Evolutionary conservation across 2,113 vertebrate genomes (phyloP), one percentile per base, ranked within the genome.

Genomic region (Indri indri): DNA sequence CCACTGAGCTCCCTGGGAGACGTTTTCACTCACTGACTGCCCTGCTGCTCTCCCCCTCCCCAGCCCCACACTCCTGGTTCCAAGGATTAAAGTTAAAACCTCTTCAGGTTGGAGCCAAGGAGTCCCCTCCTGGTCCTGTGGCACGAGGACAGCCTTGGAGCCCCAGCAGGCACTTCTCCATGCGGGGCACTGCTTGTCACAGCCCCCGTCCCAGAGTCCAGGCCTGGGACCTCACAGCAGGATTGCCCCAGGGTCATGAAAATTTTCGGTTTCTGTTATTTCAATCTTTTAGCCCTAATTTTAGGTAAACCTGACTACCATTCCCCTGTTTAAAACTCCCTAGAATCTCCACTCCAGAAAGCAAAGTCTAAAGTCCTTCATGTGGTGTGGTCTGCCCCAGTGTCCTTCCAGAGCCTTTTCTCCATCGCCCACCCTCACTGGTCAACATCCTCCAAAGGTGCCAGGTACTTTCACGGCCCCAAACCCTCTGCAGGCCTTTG

Each of bases 401-500:
- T 61, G 50, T 91, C 66, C 70, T 84, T 74, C 73, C 22, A 32
- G 66, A 91, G 42, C 20, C 65, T 76, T 85, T 42, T 90, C 20
- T 32, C 70, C 42, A 13, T 22, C 34, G 30, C 54, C 54, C 40
- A 5, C 61, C 47, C 37, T 59, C 57, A 1, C 61, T 18, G 37
- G 50, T 71, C 37, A 0, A 13, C 42, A 23, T 82, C 54, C 23
- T 27, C 42, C 18, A 3, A 4, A 40, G 84, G 47, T 5, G 0
- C 71, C 3, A 7, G 17, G 80, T 3, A 0, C 73, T 34, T 4
- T 6, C 52, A 18, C 0, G 1, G 66, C 59, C 37, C 73, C 9
- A 23, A 8, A 16, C 37, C 92, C 22, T 3, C 47, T 6, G 0
- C 3, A 0, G 13, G 65, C 40, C 61, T n/a, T 45, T 22, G 34